phyloP scores from a whole-genome alignment of 2,888 invertebrate species.

The Amiota mariae region DNA sequence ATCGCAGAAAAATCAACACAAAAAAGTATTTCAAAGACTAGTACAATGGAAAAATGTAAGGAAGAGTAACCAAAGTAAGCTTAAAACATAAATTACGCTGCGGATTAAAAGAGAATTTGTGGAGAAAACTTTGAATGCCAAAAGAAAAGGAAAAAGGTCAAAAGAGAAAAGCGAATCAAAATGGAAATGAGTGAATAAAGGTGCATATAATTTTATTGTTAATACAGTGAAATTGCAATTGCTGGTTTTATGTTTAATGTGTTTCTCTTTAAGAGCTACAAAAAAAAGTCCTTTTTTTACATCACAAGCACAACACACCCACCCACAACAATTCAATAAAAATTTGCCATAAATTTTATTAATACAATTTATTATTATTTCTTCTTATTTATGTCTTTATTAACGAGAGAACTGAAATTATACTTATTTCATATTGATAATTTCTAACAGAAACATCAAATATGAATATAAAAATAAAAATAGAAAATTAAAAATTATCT shows the following conservation, averaged over 20 bases:
- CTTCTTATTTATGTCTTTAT: slow-evolving; percentile 55
- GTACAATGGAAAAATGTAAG: background rate
- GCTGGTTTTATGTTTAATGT: too few species aligned
- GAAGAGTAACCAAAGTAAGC: slow-evolving; percentile 17
- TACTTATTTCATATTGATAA: background rate
- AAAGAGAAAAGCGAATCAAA: background rate
- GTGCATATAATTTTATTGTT: too few species aligned
- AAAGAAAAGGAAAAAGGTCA: background rate
- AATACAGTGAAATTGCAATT: too few species aligned
- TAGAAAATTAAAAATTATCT: slow-evolving; percentile 41
- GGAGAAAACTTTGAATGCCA: slow-evolving; percentile 4
- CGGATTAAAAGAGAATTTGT: slow-evolving; percentile 20
- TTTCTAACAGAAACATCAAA: slow-evolving; percentile 23
- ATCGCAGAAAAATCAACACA: background rate
- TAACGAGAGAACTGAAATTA: slow-evolving; percentile 52
- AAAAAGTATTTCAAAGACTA: background rate
- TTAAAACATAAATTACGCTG: slow-evolving; percentile 18
- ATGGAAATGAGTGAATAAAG: too few species aligned
- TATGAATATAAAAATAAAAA: slow-evolving; percentile 31
- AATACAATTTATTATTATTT: background rate
- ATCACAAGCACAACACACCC: too few species aligned
- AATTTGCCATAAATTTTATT: slow-evolving; percentile 4
- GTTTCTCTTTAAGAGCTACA: too few species aligned
- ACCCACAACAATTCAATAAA: too few species aligned
- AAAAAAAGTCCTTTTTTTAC: too few species aligned